Percentiles rank a stretch among this genome's conserved stretches.
phyloP scores from a whole-genome alignment of 2,888 invertebrate species.

The Congeria kusceri region DNA sequence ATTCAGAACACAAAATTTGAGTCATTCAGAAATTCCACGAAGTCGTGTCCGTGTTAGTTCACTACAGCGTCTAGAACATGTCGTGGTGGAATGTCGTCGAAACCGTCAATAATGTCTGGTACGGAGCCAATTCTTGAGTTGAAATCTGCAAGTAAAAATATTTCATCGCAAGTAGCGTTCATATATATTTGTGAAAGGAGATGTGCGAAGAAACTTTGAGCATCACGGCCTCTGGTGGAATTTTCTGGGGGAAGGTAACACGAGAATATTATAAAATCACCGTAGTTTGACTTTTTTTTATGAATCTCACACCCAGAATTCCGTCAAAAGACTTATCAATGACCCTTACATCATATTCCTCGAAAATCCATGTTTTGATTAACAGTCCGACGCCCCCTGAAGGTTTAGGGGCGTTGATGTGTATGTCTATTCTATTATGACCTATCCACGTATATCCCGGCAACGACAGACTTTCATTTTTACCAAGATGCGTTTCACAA shows the following conservation, averaged over 20 bases:
- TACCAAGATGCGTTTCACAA: too few relatives aligned
- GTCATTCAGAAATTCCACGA: too few relatives aligned
- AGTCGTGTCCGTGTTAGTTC: neutral
- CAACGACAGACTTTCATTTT: too few relatives aligned
- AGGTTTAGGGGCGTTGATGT: too few relatives aligned
- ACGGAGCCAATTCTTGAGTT: neutral
- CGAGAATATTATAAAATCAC: neutral
- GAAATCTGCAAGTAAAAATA: conserved; percentile 5
- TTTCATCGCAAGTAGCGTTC: neutral
- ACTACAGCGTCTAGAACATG: neutral
- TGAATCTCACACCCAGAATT: neutral
- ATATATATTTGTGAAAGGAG: conserved; percentile 3
- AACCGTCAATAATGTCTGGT: neutral
- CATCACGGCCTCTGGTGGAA: conserved; percentile 6
- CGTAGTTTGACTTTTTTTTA: too few relatives aligned
- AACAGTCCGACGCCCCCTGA: too few relatives aligned
- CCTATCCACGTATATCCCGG: too few relatives aligned
- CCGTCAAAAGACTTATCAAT: neutral
- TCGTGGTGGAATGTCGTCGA: too few relatives aligned
- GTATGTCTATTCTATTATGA: too few relatives aligned
- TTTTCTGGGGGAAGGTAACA: conserved; percentile 1
- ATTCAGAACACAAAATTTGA: neutral
- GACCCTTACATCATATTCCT: too few relatives aligned
- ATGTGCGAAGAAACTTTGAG: conserved; percentile 1
- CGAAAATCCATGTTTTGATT: too few relatives aligned